phyloP scores from a whole-genome alignment of 2,888 invertebrate species.

The Seladonia tumulorum region DNA sequence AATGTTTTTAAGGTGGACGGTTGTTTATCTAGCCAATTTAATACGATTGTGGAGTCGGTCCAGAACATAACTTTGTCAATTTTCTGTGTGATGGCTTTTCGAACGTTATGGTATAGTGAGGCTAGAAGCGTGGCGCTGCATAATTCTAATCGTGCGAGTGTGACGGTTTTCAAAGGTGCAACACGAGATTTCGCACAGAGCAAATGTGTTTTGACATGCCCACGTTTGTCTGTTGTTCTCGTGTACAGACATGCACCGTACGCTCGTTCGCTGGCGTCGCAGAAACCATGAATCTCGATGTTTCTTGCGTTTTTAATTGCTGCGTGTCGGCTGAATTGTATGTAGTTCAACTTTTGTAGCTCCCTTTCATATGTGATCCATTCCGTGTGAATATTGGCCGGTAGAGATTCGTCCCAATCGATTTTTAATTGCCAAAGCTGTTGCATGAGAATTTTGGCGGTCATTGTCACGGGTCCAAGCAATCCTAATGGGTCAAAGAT shows the following conservation, averaged over 20 bases:
- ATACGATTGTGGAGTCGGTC: slow-evolving; percentile 18
- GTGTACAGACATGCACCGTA: no score
- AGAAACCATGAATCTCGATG: no score
- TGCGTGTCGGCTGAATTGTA: no score
- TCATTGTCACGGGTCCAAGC: slow-evolving; percentile 16
- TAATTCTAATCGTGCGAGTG: slow-evolving; percentile 21
- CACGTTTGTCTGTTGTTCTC: no score
- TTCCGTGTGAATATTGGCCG: no score
- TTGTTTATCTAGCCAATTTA: slow-evolving; percentile 12
- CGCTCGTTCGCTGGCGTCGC: no score
- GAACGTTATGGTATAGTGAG: not conserved
- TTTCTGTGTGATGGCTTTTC: no score
- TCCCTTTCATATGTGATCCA: no score
- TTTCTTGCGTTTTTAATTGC: no score
- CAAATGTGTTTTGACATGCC: no score
- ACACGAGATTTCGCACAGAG: slow-evolving; percentile 36
- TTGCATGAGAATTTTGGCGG: slow-evolving; percentile 48
- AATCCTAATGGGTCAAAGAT: slow-evolving; percentile 39
- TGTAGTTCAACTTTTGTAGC: no score
- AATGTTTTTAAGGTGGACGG: not conserved
- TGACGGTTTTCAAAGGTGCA: slow-evolving; percentile 21
- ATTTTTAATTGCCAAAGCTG: slow-evolving; percentile 35
- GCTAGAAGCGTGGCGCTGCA: slow-evolving; percentile 10
- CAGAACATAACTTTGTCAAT: not conserved
- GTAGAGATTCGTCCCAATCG: no score